phyloP scores from a whole-genome alignment of 2,797 vertebrate genomes.

The Menidia menidia region DNA sequence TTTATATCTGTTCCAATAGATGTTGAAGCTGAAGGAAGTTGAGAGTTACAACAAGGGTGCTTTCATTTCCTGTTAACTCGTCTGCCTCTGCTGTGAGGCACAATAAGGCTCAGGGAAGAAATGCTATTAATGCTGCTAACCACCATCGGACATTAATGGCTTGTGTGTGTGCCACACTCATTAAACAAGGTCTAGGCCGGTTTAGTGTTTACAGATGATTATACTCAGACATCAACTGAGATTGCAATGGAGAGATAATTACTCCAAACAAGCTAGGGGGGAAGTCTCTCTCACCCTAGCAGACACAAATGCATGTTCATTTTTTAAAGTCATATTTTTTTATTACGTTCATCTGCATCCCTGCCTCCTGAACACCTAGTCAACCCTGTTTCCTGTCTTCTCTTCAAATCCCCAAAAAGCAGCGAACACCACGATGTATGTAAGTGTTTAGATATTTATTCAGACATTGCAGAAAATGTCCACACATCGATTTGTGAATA shows the following conservation, averaged over 20 bases:
- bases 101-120: conserved; percentile 14
- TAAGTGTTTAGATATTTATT: conserved; percentile 65
- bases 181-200: conserved; percentile 55
- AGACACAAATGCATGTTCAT: conserved; percentile 17
- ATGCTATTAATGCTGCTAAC: conserved; percentile 26
- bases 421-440: conserved; percentile 60
- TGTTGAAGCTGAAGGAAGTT: neutral
- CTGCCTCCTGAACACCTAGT: conserved; percentile 20
- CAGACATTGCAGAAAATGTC: conserved; percentile 63
- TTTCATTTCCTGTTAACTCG: conserved; percentile 23
- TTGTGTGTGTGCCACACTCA: conserved; percentile 49
- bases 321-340: conserved; percentile 33
- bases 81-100: conserved; percentile 10
- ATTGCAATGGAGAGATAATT: conserved; percentile 74
- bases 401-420: conserved; percentile 56
- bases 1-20: no score
- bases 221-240: conserved; percentile 64
- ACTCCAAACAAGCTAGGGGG: conserved; percentile 48
- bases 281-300: neutral
- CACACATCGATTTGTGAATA: conserved; percentile 28
- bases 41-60: conserved; percentile 4
- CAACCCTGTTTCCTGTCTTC: conserved; percentile 23
- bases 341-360: conserved; percentile 47
- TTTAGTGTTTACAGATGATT: conserved; percentile 67
- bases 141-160: conserved; percentile 49